phyloP scores from a whole-genome alignment of 1,140 invertebrate species.

The Pseudomyrmex flavicornis region DNA sequence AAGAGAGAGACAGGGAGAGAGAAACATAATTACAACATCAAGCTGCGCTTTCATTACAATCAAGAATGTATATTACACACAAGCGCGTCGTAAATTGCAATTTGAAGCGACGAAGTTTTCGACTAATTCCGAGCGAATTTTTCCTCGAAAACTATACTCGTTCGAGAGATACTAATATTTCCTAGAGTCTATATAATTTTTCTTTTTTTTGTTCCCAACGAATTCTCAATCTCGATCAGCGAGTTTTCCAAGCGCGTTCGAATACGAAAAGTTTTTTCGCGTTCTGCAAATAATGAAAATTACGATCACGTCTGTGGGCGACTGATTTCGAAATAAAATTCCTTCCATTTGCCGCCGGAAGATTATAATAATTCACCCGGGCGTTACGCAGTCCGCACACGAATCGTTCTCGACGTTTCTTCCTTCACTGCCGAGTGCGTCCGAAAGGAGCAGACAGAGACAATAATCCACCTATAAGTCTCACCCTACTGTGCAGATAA shows the following conservation, averaged over 20 bases:
- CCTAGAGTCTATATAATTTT: slow-evolving; percentile 23
- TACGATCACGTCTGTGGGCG: slow-evolving; percentile 71
- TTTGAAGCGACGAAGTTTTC: slow-evolving; percentile 15
- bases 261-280: slow-evolving; percentile 20
- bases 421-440: background rate
- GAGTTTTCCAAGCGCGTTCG: background rate
- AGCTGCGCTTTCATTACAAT: slow-evolving; percentile 7
- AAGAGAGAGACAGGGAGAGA: too few relatives aligned
- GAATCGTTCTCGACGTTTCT: slow-evolving; percentile 53
- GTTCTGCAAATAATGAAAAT: slow-evolving; percentile 65
- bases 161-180: background rate
- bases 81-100: background rate
- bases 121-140: background rate
- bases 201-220: background rate
- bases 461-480: slow-evolving; percentile 56
- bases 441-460: slow-evolving; percentile 53
- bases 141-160: background rate
- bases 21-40: slow-evolving; percentile 19
- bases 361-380: slow-evolving; percentile 76
- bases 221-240: background rate
- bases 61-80: background rate
- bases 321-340: slow-evolving; percentile 77
- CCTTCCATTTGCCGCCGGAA: slow-evolving; percentile 20
- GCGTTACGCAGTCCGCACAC: slow-evolving; percentile 66
- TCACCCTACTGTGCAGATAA: slow-evolving; percentile 37